Evolutionary conservation across 2,888 invertebrate species (phyloP).

Genomic region (Drosophila parthenogenetica): DNA sequence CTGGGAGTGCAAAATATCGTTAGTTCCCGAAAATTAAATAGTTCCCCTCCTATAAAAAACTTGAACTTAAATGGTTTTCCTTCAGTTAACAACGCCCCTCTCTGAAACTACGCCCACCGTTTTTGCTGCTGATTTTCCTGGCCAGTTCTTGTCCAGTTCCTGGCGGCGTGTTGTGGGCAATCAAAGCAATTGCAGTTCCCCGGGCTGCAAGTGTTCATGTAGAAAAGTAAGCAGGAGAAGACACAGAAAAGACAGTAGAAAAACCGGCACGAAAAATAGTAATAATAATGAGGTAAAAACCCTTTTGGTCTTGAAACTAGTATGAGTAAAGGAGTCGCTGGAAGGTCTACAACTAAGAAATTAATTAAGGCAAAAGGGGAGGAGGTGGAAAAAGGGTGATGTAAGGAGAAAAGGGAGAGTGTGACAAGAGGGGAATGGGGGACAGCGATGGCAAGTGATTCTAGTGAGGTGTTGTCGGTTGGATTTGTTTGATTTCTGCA

Average conservation of each 20-base stretch:
- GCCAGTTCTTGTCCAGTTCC: conserved; percentile 46
- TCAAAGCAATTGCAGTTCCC: conserved; percentile 74
- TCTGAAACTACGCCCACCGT: conserved; percentile 45
- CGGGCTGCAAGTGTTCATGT: conserved; percentile 62
- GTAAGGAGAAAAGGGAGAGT: not conserved
- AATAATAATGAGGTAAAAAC: conserved; percentile 74
- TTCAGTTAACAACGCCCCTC: not conserved
- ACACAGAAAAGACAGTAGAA: conserved; percentile 16
- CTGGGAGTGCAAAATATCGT: too few species aligned
- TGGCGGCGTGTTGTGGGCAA: conserved; percentile 70
- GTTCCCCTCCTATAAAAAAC: too few species aligned
- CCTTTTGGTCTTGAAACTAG: conserved; percentile 55
- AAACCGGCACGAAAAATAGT: conserved; percentile 30
- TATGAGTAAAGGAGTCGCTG: conserved; percentile 20
- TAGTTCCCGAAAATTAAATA: too few species aligned
- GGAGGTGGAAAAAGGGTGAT: not conserved
- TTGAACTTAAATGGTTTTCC: too few species aligned
- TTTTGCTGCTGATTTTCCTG: conserved; percentile 32
- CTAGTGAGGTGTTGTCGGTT: conserved; percentile 60
- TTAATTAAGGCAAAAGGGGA: conserved; percentile 71
- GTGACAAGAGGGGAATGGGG: conserved; percentile 33
- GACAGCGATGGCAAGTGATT: conserved; percentile 35
- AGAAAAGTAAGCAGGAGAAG: conserved; percentile 27
- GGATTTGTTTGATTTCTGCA: conserved; percentile 65
- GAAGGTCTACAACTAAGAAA: conserved; percentile 53